Conservation (phyloP, 2,888 invertebrate genomes). For the Deilephila porcellus region DNA sequence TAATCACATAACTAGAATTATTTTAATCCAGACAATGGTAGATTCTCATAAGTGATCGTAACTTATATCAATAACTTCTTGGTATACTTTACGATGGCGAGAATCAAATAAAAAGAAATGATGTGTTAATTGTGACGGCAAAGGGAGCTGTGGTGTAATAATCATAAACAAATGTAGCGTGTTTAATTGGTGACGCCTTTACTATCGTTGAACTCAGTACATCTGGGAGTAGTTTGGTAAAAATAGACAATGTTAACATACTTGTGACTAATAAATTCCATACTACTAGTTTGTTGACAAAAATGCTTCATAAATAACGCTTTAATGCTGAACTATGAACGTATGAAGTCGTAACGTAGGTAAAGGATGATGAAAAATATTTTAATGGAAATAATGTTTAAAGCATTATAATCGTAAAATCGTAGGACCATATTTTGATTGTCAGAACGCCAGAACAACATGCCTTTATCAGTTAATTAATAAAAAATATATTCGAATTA, state of each 20-base stretch:
- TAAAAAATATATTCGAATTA: no score
- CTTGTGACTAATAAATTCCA: background rate
- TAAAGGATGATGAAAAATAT: constrained; percentile 3
- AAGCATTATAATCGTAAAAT: no score
- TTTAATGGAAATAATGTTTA: background rate
- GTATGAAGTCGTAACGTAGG: background rate
- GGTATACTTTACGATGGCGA: constrained; percentile 11
- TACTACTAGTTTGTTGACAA: constrained; percentile 6
- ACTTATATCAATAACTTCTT: background rate
- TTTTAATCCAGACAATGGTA: background rate
- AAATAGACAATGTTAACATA: constrained; percentile 19
- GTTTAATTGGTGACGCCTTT: constrained; percentile 21
- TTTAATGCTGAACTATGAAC: background rate
- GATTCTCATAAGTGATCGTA: background rate
- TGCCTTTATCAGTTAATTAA: no score
- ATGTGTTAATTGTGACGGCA: constrained; percentile 23
- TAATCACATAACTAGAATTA: background rate
- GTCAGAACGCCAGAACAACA: no score
- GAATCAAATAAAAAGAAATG: constrained; percentile 18
- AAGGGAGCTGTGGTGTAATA: constrained; percentile 13
- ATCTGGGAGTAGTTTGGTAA: constrained; percentile 25
- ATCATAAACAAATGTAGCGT: constrained; percentile 21
- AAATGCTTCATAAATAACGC: background rate
- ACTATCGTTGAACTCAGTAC: constrained; percentile 20
- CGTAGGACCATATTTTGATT: no score